A percentile compares a stretch with the other conserved stretches of the same genome.
These are phyloP conservation scores for Rhopalosiphum nymphaeae DNA, from an alignment of 2,888 invertebrate genomes.

Conservation along the genomic window DNA sequence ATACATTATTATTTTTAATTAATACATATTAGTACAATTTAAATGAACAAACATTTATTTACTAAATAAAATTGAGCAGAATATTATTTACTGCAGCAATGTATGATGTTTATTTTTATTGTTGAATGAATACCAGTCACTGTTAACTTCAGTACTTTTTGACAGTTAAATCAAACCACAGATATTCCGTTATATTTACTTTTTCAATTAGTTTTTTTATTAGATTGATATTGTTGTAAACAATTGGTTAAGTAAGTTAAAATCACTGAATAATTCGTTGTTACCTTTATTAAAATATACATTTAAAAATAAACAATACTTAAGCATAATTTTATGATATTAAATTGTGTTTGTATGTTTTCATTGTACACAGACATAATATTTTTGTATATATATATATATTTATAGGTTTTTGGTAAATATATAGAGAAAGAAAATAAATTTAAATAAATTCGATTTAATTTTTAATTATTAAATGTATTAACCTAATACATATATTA, in stretches of 20 bases:
- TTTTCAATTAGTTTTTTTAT: slow-evolving; percentile 30
- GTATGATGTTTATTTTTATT: not conserved
- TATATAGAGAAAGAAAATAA: not conserved
- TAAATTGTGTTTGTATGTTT: no score
- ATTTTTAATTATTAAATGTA: not conserved
- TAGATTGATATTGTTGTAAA: not conserved
- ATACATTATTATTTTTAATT: not conserved
- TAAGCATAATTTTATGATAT: not conserved
- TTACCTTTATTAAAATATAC: not conserved
- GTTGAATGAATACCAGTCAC: not conserved
- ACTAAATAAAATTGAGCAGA: not conserved
- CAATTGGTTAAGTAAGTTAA: not conserved
- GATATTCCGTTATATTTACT: not conserved
- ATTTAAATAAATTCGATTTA: not conserved
- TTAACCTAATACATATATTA: not conserved
- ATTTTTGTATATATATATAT: not conserved
- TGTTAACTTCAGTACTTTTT: not conserved
- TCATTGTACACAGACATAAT: not conserved
- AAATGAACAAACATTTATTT: not conserved
- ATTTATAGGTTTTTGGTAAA: not conserved
- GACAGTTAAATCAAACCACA: not conserved
- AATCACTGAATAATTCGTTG: not conserved
- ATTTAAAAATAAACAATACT: not conserved
- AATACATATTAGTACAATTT: not conserved
- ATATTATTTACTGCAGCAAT: not conserved